phyloP scores from a whole-genome alignment of 2,797 vertebrate genomes.

The Micromesistius poutassou region DNA sequence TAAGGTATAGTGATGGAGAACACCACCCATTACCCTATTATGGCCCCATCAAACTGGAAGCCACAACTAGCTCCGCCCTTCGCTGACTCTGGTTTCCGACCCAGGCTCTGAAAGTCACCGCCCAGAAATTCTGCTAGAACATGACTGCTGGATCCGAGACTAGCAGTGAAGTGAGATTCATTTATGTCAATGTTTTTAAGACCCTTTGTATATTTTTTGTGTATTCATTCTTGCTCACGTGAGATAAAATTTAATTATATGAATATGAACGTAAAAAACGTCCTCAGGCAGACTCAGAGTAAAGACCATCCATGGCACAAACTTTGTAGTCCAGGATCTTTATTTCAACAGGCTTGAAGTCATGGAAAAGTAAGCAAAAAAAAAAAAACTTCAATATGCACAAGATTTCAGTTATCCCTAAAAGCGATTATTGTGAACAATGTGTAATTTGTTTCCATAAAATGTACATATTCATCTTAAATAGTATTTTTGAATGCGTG shows the following conservation, averaged over 20 bases:
- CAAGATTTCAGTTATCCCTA: slow-evolving; percentile 25
- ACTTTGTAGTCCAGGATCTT: slow-evolving; percentile 39
- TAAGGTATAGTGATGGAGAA: neutral
- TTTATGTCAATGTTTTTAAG: neutral
- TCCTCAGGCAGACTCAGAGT: slow-evolving; percentile 20
- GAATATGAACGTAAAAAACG: neutral
- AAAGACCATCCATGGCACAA: slow-evolving; percentile 13
- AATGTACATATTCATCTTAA: slow-evolving; percentile 42
- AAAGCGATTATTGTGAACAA: slow-evolving; percentile 32
- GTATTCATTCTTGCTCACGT: neutral
- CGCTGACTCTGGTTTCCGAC: too few species aligned
- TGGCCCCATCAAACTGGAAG: too few species aligned
- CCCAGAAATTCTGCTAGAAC: too few species aligned
- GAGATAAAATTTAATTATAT: neutral
- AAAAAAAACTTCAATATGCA: slow-evolving; percentile 39
- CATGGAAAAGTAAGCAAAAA: slow-evolving; percentile 48
- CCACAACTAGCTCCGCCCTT: too few species aligned
- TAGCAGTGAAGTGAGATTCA: neutral
- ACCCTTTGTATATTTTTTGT: neutral
- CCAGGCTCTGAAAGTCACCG: too few species aligned
- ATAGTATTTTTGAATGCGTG: slow-evolving; percentile 22
- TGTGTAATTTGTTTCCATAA: slow-evolving; percentile 29
- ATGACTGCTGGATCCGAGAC: too few species aligned
- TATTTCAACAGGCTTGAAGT: slow-evolving; percentile 61
- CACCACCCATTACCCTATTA: too few species aligned